Conservation (phyloP, 2,888 invertebrate species). For the Drosophila neotestacea region DNA sequence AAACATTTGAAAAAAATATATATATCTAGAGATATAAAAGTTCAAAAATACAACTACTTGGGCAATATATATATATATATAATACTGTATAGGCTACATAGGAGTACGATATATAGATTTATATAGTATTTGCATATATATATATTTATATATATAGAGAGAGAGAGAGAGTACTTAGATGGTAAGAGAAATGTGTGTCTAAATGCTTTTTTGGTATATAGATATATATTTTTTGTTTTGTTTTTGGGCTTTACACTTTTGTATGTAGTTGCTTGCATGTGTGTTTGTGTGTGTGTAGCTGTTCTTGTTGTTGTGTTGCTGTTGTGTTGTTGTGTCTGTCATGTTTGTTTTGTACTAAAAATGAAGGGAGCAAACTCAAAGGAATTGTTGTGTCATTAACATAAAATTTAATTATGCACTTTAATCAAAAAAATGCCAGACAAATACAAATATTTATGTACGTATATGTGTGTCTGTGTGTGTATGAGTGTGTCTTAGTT, state of each 20-base stretch:
- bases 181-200: constrained; percentile 36
- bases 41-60: constrained; percentile 37
- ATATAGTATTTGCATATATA: constrained; percentile 25
- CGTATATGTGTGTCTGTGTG: constrained; percentile 4
- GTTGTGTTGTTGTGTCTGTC: constrained; percentile 19
- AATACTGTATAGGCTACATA: constrained; percentile 25
- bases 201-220: constrained; percentile 31
- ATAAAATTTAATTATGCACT: constrained; percentile 32
- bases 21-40: constrained; percentile 17
- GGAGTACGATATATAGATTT: constrained; percentile 20
- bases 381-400: constrained; percentile 16
- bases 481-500: constrained; percentile 5
- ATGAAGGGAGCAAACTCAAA: constrained; percentile 56
- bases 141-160: constrained; percentile 12
- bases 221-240: constrained; percentile 12
- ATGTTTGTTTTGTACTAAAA: constrained; percentile 29
- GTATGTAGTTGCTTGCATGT: constrained; percentile 61
- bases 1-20: constrained; percentile 11
- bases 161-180: constrained; percentile 29
- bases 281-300: constrained; percentile 34
- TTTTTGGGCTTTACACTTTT: constrained; percentile 47
- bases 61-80: constrained; percentile 16
- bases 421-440: constrained; percentile 51
- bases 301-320: constrained; percentile 12
- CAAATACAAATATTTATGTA: constrained; percentile 47